Evolutionary conservation across 1,140 invertebrate genomes (phyloP), one percentile per base, ranked within the genome.

Genomic region (Thrips palmi): DNA sequence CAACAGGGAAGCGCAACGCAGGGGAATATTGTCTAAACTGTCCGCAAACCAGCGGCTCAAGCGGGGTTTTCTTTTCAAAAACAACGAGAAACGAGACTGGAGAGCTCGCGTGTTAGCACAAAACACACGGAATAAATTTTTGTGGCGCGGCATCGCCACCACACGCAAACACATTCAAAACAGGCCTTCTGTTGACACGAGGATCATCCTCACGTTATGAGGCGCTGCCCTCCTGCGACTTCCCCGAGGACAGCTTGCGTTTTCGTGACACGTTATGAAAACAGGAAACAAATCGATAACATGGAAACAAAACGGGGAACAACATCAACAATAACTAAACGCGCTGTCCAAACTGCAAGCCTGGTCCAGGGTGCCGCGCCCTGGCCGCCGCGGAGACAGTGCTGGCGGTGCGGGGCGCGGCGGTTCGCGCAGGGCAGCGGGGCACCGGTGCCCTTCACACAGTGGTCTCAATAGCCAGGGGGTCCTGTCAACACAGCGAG

Each of bases 401-500:
- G 39, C 36, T 31, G 24, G 23, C 34, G 37, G 15, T n/a, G 19
- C 25, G 20, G 3, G 33, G 32, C 33, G 27, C 37, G 24, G 27
- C 37, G 15, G 15, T 12, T 5, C 14, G 33, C 14, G 21, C 25
- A 37, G 33, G 23, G 15, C n/a, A 8, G 25, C 12, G 33, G 30
- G 20, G 40, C 40, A 20, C 40, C 40, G 21, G 34, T 42, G 37
- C 37, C 40, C 30, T 38, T 64, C 55, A 65, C 51, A 73, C 68
- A 32, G 66, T 71, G 37, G 72, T 74, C 58, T 74, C 71, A 52
- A 72, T 58, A 51, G 59, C 57, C 43, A 63, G 55, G 46, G 66
- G 68, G 51, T 62, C 65, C 53, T 69, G 72, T 77, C 73, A 77
- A 75, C 72, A 75, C 56, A 75, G 70, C 52, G 67, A 69, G 52